Conservation (phyloP, 2,113 vertebrate genomes). For the Halichoeres trimaculatus region DNA sequence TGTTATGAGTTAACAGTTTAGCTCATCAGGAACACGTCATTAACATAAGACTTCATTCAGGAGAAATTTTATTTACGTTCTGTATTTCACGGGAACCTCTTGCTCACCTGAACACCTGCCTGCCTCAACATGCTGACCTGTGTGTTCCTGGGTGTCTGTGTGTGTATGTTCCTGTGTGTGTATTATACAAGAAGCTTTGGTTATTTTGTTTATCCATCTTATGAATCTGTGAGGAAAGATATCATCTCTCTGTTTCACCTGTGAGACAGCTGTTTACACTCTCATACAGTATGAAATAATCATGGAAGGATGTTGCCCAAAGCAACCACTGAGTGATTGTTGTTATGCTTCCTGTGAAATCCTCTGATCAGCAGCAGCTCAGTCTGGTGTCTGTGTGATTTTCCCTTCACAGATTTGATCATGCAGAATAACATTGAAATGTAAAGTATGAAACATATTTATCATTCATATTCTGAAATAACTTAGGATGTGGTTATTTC, state of each 20-base stretch:
- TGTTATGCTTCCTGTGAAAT: neutral
- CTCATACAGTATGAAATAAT: neutral
- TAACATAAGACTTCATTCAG: neutral
- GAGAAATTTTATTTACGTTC: conserved; percentile 25
- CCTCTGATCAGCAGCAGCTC: neutral
- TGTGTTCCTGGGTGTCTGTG: neutral
- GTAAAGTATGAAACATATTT: too few species aligned
- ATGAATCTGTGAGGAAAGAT: conserved; percentile 20
- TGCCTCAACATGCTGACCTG: conserved; percentile 27
- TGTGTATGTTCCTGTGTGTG: neutral
- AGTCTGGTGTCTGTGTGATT: neutral
- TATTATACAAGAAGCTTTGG: conserved; percentile 19
- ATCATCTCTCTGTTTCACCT: conserved; percentile 15
- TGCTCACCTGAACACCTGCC: conserved; percentile 30
- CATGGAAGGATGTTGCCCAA: neutral
- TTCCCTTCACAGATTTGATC: too few species aligned
- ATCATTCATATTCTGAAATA: too few species aligned
- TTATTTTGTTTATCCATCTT: neutral
- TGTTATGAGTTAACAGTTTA: too few species aligned
- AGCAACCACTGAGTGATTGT: neutral
- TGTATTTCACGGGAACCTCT: conserved; percentile 4
- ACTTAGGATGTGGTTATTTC: too few species aligned
- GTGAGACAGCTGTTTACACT: neutral
- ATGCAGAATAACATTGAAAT: too few species aligned
- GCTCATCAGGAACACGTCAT: neutral